Evolutionary conservation across 2,113 vertebrate species (phyloP), one percentile per base, ranked within the genome.

Genomic region (Carassius gibelio): DNA sequence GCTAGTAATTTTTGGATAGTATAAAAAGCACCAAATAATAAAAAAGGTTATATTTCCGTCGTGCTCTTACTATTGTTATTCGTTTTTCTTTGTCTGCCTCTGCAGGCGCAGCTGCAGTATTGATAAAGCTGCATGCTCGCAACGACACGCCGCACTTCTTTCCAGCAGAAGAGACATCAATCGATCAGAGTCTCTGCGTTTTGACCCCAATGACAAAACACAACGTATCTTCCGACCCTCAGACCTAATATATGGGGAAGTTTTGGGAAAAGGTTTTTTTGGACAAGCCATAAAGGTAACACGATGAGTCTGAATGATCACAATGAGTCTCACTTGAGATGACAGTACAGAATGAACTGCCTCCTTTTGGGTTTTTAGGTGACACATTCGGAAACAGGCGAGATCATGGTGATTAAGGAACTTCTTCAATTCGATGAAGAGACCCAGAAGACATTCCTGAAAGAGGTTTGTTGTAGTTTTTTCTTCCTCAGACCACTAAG

Each of bases 401-500:
- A 99, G 90, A 97, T 99, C 91, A 99, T 99, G 98, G 98, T 98
- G 85, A 99, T 99, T 95, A 99, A 99, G 93, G 98, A 99, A 88
- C 92, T 99, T 86, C 97, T 99, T 86, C 94, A 96, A 6, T 99
- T 98, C 0, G 98, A 99, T 0, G 97, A 99, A 88, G 98, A 99
- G 88, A 99, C 97, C 0, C 98, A 99, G 87, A 96, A 95, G 87
- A 97, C 97, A 0, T 99, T 99, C 89, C 94, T 98, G 76, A 99
- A 99, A 89, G 98, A 99, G 96, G 98, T 96, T 81, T 88, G 91
- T 77, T 50, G 4, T 23, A 14, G 42, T 59, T 36, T 36, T 34
- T 21, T 11, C 30, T 26, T 26, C 26, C 6, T 52, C n/a, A 52
- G 9, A 75, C n/a, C 5, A 0, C 66, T 68, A 68, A 68, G 7